Base-by-base conservation (phyloP, 2,113 vertebrate genomes). In the Nyctereutes procyonoides region DNA sequence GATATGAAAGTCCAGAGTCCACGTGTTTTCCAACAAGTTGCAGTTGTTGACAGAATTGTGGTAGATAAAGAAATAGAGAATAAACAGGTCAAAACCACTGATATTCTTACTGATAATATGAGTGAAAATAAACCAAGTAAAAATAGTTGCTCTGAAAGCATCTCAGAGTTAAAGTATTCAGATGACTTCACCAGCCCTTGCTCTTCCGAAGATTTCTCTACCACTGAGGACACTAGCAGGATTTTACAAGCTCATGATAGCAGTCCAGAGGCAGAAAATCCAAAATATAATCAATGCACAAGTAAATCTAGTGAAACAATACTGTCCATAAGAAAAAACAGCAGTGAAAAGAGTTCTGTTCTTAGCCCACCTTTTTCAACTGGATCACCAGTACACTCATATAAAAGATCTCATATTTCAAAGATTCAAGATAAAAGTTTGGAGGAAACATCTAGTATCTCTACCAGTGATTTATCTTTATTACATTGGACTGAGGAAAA, bases 201-300 rank as follows among this genome's bases (percentile, higher is more conserved):
- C 65, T 99, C 99, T 90, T 98, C 98, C 16, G 99, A 99, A 97
- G 99, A 99, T 97, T 99, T 99, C 95, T 99, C 95, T 89, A 99
- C 98, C 86, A 65, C 98, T 2, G 99, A 99, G 28, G 96, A 98
- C 55, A 98, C 73, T 1, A 98, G 98, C 60, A 97, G 89, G 89
- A 98, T 94, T 94, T 98, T 97, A 0, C 97, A 97, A 85, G 98
- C 98, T 97, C 85, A 55, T 10, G 24, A 95, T 30, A 98, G 97
- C 85, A 99, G 98, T 97, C 97, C 98, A 6, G 98, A 99, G 51
- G 76, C 96, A 83, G 94, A 87, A 35, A 76, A 93, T 87, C 74
- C 80, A 96, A 98, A 96, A 74, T 93, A 91, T 32, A 97, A 97
- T 32, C 98, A 98, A 82, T 89, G 53, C 16, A 95, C 95, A 53